Base-by-base conservation (phyloP, 2,888 invertebrate genomes). In the Megalurothrips usitatus region DNA sequence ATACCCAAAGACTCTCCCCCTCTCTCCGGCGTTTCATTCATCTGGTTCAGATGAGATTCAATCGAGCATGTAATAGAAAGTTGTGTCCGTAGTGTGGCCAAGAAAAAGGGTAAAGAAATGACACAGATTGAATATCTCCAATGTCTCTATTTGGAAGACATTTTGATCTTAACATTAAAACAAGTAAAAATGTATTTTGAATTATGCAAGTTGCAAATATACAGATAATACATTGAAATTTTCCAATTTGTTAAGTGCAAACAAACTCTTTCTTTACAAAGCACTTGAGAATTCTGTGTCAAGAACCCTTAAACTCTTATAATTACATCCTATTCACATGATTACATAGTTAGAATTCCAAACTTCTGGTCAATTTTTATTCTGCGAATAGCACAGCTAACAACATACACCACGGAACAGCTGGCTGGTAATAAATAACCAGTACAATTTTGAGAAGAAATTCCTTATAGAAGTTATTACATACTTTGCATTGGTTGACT, bases 71-170 rank as follows among this genome's bases (percentile, higher is more conserved):
- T n/a, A n/a, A n/a, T n/a, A n/a, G n/a, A n/a, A n/a, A 43, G 34
- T 43, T 43, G 34, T n/a, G n/a, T n/a, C n/a, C n/a, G 34, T 43
- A 4, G 34, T 43, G 34, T 43, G 34, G 34, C 34, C 34, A 43
- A 4, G 34, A 43, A 4, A 43, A 43, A 43, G 6, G 34, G 34
- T 43, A 43, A 43, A 43, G 34, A 43, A 43, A 43, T 43, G 34
- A 4, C 34, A 4, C 3, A 43, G 34, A 52, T 1, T 58, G 58
- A 58, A 82, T 79, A 80, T 75, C 83, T 82, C 82, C 81, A 84
- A 83, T 82, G 82, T 83, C 82, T 83, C 83, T 75, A 75, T 75
- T 75, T 75, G 68, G 68, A 75, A 75, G 68, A 75, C 68, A 75
- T 75, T 75, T 23, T 26, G 68, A 26, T 26, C 68, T 75, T 75